Conservation (phyloP, 2,888 invertebrate genomes). For the Amitus sp. region DNA sequence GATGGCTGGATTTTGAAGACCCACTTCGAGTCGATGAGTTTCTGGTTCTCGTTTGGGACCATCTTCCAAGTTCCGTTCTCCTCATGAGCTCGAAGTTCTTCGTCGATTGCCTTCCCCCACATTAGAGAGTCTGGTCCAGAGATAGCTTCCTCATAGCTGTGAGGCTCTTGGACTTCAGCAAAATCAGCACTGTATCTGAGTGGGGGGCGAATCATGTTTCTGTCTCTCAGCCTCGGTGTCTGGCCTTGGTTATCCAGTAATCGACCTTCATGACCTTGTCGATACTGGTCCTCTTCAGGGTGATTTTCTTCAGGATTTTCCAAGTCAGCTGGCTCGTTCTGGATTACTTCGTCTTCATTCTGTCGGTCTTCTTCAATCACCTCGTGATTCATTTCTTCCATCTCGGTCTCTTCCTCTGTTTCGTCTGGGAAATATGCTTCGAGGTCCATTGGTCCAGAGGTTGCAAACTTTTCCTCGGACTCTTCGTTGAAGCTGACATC, state of each 20-base stretch:
- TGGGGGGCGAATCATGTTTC: slow-evolving; percentile 2
- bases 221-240: slow-evolving; percentile 7
- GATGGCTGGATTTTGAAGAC: slow-evolving; percentile 23
- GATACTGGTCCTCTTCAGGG: slow-evolving; percentile 10
- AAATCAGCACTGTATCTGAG: slow-evolving; percentile 5
- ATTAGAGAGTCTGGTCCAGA: slow-evolving; percentile 9
- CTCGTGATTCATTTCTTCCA: too few species aligned
- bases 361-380: too few species aligned
- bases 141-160: slow-evolving; percentile 24
- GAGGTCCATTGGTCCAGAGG: neutral
- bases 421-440: neutral
- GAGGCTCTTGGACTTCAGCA: slow-evolving; percentile 16
- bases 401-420: too few species aligned
- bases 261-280: neutral
- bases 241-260: too few species aligned
- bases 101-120: slow-evolving; percentile 26
- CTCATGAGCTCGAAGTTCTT: slow-evolving; percentile 22
- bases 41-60: slow-evolving; percentile 9
- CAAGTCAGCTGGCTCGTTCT: too few species aligned
- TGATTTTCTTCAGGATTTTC: neutral
- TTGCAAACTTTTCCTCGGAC: neutral
- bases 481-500: slow-evolving; percentile 30
- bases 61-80: slow-evolving; percentile 31
- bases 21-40: slow-evolving; percentile 37
- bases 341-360: too few species aligned